phyloP scores from a whole-genome alignment of 1,140 invertebrate species.

The Anastrepha ludens region DNA sequence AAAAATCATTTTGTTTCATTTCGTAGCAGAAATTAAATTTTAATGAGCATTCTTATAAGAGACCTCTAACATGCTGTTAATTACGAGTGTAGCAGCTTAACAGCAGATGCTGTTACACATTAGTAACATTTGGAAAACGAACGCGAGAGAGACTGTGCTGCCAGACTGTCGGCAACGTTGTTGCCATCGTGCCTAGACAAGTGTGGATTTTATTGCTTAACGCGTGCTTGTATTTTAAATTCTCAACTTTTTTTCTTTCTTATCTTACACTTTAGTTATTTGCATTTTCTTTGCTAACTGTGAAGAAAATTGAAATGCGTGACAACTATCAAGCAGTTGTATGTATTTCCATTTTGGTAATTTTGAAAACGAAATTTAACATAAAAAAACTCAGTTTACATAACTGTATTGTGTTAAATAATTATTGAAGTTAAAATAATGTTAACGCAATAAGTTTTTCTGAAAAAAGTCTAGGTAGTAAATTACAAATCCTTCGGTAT shows the following conservation, averaged over 20 bases:
- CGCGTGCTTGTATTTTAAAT: conserved; percentile 22
- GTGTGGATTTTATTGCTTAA: conserved; percentile 17
- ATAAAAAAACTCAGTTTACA: not conserved
- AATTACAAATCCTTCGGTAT: not conserved
- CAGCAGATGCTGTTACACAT: not conserved
- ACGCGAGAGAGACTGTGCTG: conserved; percentile 41
- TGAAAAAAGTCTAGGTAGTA: conserved; percentile 1
- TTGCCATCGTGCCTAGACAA: conserved; percentile 31
- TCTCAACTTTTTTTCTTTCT: not conserved
- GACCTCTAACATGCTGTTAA: conserved; percentile 34
- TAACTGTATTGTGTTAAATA: not conserved
- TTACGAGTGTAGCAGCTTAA: not conserved
- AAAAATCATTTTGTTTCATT: conserved; percentile 30
- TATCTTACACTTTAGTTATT: not conserved
- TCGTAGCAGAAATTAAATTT: conserved; percentile 21
- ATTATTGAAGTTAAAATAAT: not conserved
- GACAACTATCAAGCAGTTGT: not conserved
- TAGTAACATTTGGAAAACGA: not conserved
- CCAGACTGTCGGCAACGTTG: conserved; percentile 38
- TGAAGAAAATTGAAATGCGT: too few relatives aligned
- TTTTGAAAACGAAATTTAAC: not conserved
- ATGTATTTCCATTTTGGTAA: not conserved
- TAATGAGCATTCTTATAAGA: conserved; percentile 21
- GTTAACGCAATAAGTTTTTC: not conserved
- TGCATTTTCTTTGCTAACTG: too few relatives aligned